Evolutionary conservation across 2,888 invertebrate genomes (phyloP), one percentile per base, ranked within the genome.

Genomic region (Dryobota labecula): DNA sequence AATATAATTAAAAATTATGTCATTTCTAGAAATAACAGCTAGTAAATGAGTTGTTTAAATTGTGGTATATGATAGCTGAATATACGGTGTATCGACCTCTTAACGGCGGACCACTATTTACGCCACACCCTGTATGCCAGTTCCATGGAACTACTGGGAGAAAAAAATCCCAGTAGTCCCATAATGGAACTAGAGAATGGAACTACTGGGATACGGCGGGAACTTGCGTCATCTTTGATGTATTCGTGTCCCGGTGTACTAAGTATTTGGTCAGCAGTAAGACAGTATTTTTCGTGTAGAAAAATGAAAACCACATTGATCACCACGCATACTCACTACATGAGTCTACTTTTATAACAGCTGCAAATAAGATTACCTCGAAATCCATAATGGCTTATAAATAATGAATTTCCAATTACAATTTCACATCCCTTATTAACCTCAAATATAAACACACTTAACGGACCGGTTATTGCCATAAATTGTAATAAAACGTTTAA

Each of bases 401-500:
- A 70, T 77, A 67, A 77, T 61, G 56, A 65, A 79, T 67, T 54
- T 57, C 68, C 57, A 65, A 84, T 80, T 69, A 80, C 49, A 83
- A 79, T 71, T 75, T 71, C 66, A 67, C 49, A 64, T 64, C 66
- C 63, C 56, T 67, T 69, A 81, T 80, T 82, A 82, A 78, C 79
- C 66, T 43, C 67, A 72, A 79, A 79, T 61, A 74, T 70, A 80
- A 73, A 83, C 84, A 80, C 60, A 70, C 49, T 68, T 80, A 68
- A 45, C 60, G 54, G 65, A 60, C 49, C 66, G 58, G 69, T 69
- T 80, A 73, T 73, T 75, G 73, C 68, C 60, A 75, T 76, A 73
- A 86, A 84, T 82, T 80, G 38, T 82, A 72, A 86, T 82, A 78
- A 83, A 74, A 78, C 51, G 73, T 56, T 80, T 78, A 80, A 78